A percentile compares a stretch with the other conserved stretches of the same genome.
Conservation (phyloP, 2,888 invertebrate genomes). For the Drosophila mercatorum region DNA sequence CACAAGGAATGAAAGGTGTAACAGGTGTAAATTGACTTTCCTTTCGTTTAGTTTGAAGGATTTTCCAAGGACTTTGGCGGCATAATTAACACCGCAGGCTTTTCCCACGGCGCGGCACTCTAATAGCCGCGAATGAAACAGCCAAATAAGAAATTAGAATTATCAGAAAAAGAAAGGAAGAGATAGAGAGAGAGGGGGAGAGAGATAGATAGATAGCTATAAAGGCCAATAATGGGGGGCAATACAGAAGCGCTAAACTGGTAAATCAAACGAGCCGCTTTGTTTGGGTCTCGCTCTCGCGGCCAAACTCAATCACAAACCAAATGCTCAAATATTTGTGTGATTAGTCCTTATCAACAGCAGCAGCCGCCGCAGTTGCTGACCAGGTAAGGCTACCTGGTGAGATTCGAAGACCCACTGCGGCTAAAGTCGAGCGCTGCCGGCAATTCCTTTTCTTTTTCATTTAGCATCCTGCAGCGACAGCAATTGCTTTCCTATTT, state of each 20-base stretch:
- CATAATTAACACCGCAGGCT: conserved; percentile 79
- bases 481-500: conserved; percentile 70
- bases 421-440: conserved; percentile 71
- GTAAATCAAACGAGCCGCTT: conserved; percentile 70
- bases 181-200: no score
- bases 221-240: conserved; percentile 27
- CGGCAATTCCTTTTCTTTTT: conserved; percentile 62
- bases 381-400: conserved; percentile 22
- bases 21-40: conserved; percentile 75
- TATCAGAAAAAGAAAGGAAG: conserved; percentile 25
- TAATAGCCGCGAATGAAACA: conserved; percentile 56
- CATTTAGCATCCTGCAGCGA: conserved; percentile 75
- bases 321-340: conserved; percentile 82
- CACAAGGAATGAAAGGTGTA: conserved; percentile 27
- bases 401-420: conserved; percentile 61
- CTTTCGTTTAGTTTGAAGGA: conserved; percentile 49
- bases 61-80: conserved; percentile 55
- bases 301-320: conserved; percentile 67
- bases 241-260: conserved; percentile 82
- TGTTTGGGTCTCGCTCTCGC: conserved; percentile 46
- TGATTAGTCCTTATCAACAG: conserved; percentile 82
- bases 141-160: conserved; percentile 65
- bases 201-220: not conserved
- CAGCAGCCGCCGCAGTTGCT: conserved; percentile 29
- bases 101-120: conserved; percentile 78